Percentiles rank a stretch among this genome's conserved stretches.
These are phyloP conservation scores for Illadopsis cleaveri DNA, from an alignment of 2,113 vertebrate genomes.

Conservation along the genomic window DNA sequence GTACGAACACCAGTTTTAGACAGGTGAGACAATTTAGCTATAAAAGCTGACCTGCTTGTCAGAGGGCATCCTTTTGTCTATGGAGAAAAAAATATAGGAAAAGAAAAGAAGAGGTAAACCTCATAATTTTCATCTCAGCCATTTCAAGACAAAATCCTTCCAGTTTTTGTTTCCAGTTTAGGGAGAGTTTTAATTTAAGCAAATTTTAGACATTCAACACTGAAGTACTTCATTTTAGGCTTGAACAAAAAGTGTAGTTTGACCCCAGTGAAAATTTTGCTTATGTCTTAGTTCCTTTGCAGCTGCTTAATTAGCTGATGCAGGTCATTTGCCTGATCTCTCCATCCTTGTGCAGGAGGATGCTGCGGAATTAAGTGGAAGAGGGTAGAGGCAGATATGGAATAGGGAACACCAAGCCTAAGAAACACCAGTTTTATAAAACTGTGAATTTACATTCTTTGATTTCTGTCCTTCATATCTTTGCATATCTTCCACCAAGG, in stretches of 20 bases:
- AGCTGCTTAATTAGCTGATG: neutral
- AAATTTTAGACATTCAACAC: neutral
- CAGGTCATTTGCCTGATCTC: neutral
- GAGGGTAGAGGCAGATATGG: neutral
- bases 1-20: neutral
- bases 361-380: neutral
- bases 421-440: conserved; percentile 1
- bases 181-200: neutral
- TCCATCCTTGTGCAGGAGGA: neutral
- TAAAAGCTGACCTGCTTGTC: neutral
- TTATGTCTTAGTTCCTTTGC: neutral
- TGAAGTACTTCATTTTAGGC: neutral
- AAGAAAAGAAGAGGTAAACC: neutral
- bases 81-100: neutral
- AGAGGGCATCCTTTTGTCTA: neutral
- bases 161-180: neutral
- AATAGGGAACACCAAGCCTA: neutral
- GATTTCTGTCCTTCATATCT: neutral
- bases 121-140: neutral
- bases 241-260: neutral
- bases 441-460: neutral
- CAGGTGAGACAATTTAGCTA: neutral
- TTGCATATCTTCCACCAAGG: neutral
- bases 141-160: neutral
- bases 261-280: neutral